Base-by-base conservation (phyloP, 2,113 vertebrate genomes). In the Circaetus gallicus region DNA sequence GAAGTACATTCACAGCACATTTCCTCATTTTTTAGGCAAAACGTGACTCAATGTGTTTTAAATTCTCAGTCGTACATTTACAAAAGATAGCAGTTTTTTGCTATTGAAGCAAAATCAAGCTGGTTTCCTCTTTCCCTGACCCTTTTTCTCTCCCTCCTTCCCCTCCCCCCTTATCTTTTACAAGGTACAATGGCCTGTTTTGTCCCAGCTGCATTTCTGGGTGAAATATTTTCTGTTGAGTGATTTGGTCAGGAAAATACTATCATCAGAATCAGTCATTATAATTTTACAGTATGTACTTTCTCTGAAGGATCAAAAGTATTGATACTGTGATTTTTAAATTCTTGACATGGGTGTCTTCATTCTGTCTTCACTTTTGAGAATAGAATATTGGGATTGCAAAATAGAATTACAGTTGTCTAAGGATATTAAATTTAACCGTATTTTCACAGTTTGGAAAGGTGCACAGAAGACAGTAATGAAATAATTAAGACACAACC, bases 301-400 rank as follows among this genome's bases (percentile, higher is more conserved):
- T 96, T 97, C 95, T 97, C 81, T 97, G 96, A 98, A 97, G 96
- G 97, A 98, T 96, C 95, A 96, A 90, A 97, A 96, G 91, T 98
- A 97, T 98, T 97, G 92, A 98, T 98, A 98, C 97, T 98, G 95
- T 98, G 97, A 98, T 98, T 98, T 98, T 98, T 97, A 98, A 98
- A 97, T 98, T 96, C 96, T 98, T 98, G 77, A 92, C 93, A 94
- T 97, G 72, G 26, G 82, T 97, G 96, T 98, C 97, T 98, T 96
- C 96, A 95, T 97, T 98, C 96, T 97, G 97, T 97, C 97, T 98
- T 97, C 96, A 93, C 89, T 96, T 97, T 90, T 92, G 89, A 91
- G 81, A 90, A 89, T 95, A 92, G 56, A 93, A 93, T 90, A 69
- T 38, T 83, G n/a, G 86, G 65, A 91, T 96, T 76, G 71, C 34